Conservation (phyloP, 1,140 invertebrate species). For the Drosophila pruinosa region DNA sequence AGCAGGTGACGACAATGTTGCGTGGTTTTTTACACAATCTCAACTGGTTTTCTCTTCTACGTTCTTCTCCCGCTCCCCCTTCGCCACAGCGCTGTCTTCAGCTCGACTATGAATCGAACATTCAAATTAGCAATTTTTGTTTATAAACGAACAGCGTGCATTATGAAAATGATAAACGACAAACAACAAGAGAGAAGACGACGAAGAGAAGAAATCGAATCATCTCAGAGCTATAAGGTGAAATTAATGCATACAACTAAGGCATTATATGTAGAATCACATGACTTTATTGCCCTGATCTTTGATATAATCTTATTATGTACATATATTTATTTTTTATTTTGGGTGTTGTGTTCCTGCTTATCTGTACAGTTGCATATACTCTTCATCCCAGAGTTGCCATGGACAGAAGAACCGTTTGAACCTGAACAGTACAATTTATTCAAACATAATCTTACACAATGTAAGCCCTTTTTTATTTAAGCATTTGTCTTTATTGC, state of each 20-base stretch:
- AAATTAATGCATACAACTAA: conserved; percentile 23
- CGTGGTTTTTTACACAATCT: conserved; percentile 36
- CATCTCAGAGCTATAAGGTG: background rate
- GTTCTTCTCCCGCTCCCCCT: background rate
- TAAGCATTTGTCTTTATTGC: too few relatives aligned
- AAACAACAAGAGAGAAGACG: background rate
- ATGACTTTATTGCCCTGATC: background rate
- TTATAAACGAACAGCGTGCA: conserved; percentile 3
- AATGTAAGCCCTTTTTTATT: too few relatives aligned
- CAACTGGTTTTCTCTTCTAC: conserved; percentile 30
- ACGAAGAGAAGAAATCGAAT: background rate
- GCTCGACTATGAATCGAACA: conserved; percentile 2
- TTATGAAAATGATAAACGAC: conserved; percentile 44
- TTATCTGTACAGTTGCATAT: background rate
- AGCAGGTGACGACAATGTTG: conserved; percentile 42
- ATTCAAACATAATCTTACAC: too few relatives aligned
- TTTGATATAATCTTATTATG: background rate
- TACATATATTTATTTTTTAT: background rate
- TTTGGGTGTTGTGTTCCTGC: conserved; percentile 1
- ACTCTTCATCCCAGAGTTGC: background rate
- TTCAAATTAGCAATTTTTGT: conserved; percentile 48
- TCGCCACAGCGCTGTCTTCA: background rate
- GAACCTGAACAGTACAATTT: too few relatives aligned
- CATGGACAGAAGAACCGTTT: background rate
- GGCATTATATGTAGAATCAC: background rate